Conservation (phyloP, 2,113 vertebrate species). For the Plecotus auritus region DNA sequence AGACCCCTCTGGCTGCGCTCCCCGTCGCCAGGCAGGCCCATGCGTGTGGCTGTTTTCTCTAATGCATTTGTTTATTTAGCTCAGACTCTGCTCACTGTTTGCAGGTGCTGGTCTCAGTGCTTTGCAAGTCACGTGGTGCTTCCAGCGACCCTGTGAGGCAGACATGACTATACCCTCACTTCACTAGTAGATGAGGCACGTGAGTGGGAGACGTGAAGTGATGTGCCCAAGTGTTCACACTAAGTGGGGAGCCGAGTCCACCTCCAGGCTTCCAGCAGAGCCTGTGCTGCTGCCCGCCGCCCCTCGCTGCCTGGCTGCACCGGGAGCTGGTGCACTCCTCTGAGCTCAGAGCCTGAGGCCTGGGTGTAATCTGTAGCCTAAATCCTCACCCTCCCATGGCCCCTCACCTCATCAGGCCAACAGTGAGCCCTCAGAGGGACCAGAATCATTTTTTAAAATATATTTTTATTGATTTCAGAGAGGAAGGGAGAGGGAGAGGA, state of each 20-base stretch:
- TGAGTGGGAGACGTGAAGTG: not conserved
- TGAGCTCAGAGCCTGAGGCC: not conserved
- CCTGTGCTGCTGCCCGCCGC: not conserved
- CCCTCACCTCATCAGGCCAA: not conserved
- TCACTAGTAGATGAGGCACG: not conserved
- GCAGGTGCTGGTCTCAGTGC: not conserved
- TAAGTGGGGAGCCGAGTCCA: not conserved
- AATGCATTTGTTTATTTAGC: not conserved
- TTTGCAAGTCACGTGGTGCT: not conserved
- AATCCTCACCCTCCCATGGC: not conserved
- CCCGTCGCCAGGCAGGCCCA: no score
- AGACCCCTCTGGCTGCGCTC: no score
- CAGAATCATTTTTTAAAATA: not conserved
- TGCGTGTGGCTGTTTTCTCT: not conserved
- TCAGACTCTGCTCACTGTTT: not conserved
- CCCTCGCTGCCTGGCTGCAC: fast-evolving
- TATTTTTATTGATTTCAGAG: no score
- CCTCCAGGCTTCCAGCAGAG: not conserved
- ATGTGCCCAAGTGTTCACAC: not conserved
- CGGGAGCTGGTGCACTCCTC: not conserved
- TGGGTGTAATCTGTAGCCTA: not conserved
- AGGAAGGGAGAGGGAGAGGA: no score
- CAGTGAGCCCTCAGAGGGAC: not conserved
- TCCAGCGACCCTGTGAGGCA: not conserved
- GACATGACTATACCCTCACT: not conserved